Percentiles rank a stretch among this genome's conserved stretches.
Conservation (phyloP, 2,113 vertebrate species). For the Ptilorrhoa leucosticta region DNA sequence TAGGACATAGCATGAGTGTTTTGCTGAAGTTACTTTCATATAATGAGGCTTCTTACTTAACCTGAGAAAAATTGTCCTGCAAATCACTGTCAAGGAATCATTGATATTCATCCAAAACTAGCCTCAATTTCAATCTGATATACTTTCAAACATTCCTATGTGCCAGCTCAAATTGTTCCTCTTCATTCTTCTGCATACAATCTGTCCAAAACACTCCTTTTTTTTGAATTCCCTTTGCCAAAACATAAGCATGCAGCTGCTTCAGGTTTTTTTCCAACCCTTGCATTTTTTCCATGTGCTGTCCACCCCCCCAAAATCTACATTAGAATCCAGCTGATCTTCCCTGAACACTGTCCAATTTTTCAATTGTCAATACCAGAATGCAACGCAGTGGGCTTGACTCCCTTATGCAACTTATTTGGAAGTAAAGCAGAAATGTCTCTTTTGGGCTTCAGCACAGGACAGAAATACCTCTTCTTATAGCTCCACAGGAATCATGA, state of each 20-base stretch:
- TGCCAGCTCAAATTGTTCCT: background rate
- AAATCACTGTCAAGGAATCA: background rate
- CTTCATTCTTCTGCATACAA: background rate
- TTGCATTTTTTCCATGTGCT: slow-evolving; percentile 22
- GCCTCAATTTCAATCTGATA: background rate
- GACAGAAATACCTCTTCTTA: background rate
- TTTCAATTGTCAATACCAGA: slow-evolving; percentile 11
- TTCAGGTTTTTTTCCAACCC: background rate
- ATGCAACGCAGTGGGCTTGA: background rate
- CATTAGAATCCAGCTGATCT: slow-evolving; percentile 31
- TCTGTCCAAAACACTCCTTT: background rate
- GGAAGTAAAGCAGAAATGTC: background rate
- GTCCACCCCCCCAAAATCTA: background rate
- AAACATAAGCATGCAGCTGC: slow-evolving; percentile 29
- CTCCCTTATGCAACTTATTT: background rate
- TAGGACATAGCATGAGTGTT: background rate
- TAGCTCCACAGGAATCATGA: background rate
- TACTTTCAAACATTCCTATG: background rate
- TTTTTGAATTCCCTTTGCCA: background rate
- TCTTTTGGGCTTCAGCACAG: background rate
- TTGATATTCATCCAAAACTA: background rate
- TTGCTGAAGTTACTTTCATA: background rate
- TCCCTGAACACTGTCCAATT: background rate
- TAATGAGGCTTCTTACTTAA: background rate
- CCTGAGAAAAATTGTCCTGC: background rate